Evolutionary conservation across 2,797 vertebrate genomes (phyloP).

Genomic region (Hylomyscus alleni): DNA sequence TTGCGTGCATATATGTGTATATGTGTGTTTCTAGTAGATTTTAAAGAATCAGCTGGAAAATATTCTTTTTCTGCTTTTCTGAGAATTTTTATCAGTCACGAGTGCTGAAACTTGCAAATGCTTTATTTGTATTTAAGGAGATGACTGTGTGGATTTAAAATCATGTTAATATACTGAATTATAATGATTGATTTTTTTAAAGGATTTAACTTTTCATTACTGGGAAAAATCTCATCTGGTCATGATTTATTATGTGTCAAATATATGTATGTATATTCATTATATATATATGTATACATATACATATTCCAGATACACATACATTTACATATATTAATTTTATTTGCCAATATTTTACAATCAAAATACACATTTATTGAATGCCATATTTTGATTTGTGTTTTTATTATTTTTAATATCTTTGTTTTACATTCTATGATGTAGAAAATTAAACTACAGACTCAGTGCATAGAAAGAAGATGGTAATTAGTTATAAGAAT

Average conservation of each 20-base stretch:
- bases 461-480: neutral
- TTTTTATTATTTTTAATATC: neutral
- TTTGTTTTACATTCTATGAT: neutral
- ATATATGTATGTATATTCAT: neutral
- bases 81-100: neutral
- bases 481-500: neutral
- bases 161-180: neutral
- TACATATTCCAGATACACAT: neutral
- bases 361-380: neutral
- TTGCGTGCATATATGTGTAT: neutral
- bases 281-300: neutral
- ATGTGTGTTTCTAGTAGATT: neutral
- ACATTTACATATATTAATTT: neutral
- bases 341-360: neutral
- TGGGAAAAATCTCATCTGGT: neutral
- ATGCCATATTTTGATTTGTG: neutral
- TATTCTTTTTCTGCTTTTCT: neutral
- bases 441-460: slow-evolving; percentile 4
- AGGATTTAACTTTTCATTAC: neutral
- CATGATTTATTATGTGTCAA: neutral
- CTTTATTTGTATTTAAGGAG: neutral
- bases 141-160: neutral
- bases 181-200: neutral
- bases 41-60: neutral
- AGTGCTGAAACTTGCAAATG: neutral